Percentiles rank a stretch among this genome's conserved stretches.
Conservation (phyloP, 2,113 vertebrate genomes). For the Lampris megalopsis region DNA sequence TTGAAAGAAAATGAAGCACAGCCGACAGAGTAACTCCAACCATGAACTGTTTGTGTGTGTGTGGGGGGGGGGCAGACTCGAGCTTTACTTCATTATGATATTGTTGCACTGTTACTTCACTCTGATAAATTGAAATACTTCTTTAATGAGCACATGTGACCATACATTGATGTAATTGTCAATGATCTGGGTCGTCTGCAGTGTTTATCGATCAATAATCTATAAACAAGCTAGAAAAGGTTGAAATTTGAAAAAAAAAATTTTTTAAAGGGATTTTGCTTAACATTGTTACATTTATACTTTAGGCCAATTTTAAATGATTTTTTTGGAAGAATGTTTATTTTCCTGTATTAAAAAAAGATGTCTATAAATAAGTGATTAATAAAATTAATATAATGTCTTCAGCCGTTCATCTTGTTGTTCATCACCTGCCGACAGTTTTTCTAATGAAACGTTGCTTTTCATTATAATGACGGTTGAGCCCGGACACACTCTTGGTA, state of each 20-base stretch:
- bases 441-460: no score
- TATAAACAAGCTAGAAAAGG: no score
- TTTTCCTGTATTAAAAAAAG: conserved; percentile 19
- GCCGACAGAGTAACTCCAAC: no score
- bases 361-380: conserved; percentile 43
- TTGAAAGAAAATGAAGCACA: no score
- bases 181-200: not conserved
- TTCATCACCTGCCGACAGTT: not conserved
- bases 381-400: conserved; percentile 40
- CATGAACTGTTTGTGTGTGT: no score
- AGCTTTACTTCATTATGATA: no score
- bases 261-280: not conserved
- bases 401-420: not conserved
- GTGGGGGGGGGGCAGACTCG: no score
- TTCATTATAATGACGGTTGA: not conserved
- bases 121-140: no score
- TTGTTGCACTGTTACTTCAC: no score
- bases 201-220: not conserved
- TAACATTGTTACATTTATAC: not conserved
- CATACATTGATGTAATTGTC: no score
- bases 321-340: conserved; percentile 16
- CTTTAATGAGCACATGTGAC: no score
- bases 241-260: no score
- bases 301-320: conserved; percentile 29
- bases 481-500: conserved; percentile 51